These are phyloP conservation scores for Lampropteryx suffumata DNA, from an alignment of 2,888 invertebrate species.

Conservation along the genomic window DNA sequence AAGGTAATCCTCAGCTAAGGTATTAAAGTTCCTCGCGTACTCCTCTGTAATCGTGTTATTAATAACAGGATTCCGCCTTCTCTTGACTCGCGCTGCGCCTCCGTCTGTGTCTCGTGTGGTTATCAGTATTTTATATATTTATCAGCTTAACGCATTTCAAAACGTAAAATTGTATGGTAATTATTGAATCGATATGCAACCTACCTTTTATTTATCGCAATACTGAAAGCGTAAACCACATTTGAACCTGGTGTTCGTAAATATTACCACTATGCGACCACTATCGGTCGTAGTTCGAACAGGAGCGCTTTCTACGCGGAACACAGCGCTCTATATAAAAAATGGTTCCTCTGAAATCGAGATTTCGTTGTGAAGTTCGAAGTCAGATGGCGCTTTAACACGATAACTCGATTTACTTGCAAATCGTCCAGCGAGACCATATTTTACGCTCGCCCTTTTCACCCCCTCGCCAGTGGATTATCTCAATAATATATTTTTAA, in stretches of 20 bases:
- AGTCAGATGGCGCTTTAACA: conserved; percentile 54
- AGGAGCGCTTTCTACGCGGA: not conserved
- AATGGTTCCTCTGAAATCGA: conserved; percentile 40
- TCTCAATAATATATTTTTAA: conserved; percentile 57
- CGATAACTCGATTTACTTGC: conserved; percentile 58
- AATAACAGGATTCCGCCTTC: no score
- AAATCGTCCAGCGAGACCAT: conserved; percentile 43
- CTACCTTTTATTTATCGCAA: no score
- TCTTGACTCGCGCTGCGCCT: no score
- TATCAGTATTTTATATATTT: no score
- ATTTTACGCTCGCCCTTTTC: no score
- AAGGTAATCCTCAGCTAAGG: not conserved
- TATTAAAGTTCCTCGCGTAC: not conserved
- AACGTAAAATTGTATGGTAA: no score
- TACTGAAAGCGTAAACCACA: no score
- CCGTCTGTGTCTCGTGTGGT: no score
- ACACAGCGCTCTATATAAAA: not conserved
- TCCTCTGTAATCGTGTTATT: not conserved
- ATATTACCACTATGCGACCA: no score
- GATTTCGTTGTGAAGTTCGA: conserved; percentile 59
- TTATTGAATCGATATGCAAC: no score
- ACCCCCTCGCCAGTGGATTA: conserved; percentile 42
- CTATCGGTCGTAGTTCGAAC: not conserved
- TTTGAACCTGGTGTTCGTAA: no score
- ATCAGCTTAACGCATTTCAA: no score